phyloP scores from a whole-genome alignment of 2,113 vertebrate genomes.

The Carollia perspicillata region DNA sequence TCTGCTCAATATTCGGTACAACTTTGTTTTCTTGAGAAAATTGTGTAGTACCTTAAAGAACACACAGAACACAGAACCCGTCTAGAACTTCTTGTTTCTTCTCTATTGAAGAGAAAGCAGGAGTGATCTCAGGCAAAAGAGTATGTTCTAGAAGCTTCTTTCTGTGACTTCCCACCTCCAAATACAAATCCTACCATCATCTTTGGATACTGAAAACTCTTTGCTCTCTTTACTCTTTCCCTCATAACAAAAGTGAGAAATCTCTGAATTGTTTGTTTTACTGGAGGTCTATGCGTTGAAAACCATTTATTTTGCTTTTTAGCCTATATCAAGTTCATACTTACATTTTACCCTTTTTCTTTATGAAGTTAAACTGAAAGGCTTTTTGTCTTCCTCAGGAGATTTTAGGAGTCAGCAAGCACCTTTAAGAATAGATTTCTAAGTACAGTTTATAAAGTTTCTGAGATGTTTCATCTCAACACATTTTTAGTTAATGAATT shows the following conservation, averaged over 20 bases:
- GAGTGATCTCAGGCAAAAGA: neutral
- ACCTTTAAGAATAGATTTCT: slow-evolving; percentile 10
- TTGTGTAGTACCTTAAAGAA: neutral
- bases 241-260: neutral
- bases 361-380: slow-evolving; percentile 9
- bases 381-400: neutral
- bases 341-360: neutral
- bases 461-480: neutral
- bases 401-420: neutral
- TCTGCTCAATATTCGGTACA: neutral
- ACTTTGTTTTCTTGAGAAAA: slow-evolving; percentile 22
- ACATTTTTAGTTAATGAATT: neutral
- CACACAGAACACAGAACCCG: neutral
- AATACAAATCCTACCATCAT: neutral
- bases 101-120: neutral
- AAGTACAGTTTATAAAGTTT: slow-evolving; percentile 7
- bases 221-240: neutral
- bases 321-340: neutral
- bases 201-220: neutral
- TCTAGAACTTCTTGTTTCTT: neutral
- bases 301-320: neutral
- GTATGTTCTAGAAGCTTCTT: slow-evolving; percentile 17
- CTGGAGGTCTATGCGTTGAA: neutral
- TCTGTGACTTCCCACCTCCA: neutral
- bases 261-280: neutral